Conservation (phyloP, 2,888 invertebrate genomes). For the Strigamia crassipes region DNA sequence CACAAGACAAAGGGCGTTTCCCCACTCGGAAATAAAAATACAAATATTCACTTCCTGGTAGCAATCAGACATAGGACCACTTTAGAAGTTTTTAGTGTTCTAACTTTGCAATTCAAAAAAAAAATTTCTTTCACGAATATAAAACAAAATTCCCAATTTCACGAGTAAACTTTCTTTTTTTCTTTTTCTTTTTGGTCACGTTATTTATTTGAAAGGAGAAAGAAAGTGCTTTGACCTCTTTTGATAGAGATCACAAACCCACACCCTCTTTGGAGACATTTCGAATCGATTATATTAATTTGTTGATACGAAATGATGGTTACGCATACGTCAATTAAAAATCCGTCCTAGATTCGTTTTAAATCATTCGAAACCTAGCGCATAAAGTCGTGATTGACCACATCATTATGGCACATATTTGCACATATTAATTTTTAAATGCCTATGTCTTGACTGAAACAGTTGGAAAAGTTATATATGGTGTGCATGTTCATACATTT, state of each 20-base stretch:
- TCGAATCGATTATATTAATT: constrained; percentile 15
- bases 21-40: constrained; percentile 12
- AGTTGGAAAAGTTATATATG: not conserved
- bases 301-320: constrained; percentile 7
- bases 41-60: not conserved
- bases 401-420: not conserved
- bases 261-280: constrained; percentile 1
- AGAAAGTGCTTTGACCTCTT: constrained; percentile 32
- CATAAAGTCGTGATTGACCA: not conserved
- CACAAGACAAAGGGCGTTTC: constrained; percentile 24
- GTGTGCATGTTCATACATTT: not conserved
- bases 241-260: constrained; percentile 7
- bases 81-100: not conserved
- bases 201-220: not conserved
- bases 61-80: not conserved
- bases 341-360: not conserved
- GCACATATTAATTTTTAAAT: not conserved
- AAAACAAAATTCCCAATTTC: not conserved
- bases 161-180: not conserved
- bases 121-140: not conserved
- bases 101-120: not conserved
- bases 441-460: not conserved
- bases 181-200: not conserved
- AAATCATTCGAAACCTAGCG: not conserved
- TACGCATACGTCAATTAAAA: constrained; percentile 9